phyloP scores from a whole-genome alignment of 2,113 vertebrate species.

The Telmatochromis sp. region DNA sequence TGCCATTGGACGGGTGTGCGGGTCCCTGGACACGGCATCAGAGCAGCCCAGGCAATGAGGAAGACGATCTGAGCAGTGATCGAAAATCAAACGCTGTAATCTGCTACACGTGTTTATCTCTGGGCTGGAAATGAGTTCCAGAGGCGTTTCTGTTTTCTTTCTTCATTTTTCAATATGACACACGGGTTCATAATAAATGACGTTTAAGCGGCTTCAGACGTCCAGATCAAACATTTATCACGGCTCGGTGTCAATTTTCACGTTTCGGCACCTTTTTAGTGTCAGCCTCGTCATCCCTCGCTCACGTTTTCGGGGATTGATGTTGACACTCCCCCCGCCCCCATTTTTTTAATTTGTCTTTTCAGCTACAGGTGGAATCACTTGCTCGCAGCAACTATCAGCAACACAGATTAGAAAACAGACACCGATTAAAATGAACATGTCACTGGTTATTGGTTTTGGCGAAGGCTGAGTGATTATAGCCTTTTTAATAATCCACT shows the following conservation, averaged over 20 bases:
- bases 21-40: not conserved
- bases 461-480: not conserved
- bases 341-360: not conserved
- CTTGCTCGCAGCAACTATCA: not conserved
- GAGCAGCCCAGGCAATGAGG: not conserved
- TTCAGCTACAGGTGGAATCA: not conserved
- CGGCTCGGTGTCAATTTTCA: not conserved
- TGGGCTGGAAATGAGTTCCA: not conserved
- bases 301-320: not conserved
- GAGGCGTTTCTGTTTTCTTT: not conserved
- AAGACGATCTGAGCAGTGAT: conserved; percentile 20
- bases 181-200: not conserved
- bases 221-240: not conserved
- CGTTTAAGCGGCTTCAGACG: not conserved
- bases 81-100: conserved; percentile 10
- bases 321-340: not conserved
- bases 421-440: not conserved
- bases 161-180: not conserved
- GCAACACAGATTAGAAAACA: not conserved
- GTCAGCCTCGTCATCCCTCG: not conserved
- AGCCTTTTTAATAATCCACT: not conserved
- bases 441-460: not conserved
- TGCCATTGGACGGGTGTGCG: not conserved
- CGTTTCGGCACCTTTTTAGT: not conserved
- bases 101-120: conserved; percentile 3